Percentiles rank a stretch among this genome's conserved stretches.
Conservation (phyloP, 2,888 invertebrate genomes). For the Drosophila subsilvestris region DNA sequence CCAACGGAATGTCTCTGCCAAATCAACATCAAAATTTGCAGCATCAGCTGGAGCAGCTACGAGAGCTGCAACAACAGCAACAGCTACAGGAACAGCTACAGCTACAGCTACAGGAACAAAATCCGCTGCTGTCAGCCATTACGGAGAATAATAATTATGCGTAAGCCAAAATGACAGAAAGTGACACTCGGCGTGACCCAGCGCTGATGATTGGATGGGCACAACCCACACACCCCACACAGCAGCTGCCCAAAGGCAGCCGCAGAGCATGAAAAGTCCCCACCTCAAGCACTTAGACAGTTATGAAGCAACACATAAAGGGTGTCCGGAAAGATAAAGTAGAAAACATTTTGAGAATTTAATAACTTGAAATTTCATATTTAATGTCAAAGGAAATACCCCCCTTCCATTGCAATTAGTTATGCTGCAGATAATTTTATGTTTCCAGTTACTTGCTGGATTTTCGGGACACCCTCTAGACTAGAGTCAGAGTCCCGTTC, state of each 20-base stretch:
- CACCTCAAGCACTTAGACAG: background rate
- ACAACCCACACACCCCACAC: too few relatives aligned
- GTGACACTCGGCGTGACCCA: background rate
- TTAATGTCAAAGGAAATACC: too few relatives aligned
- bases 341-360: background rate
- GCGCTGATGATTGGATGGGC: background rate
- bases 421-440: too few relatives aligned
- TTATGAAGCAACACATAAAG: background rate
- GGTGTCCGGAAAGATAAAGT: background rate
- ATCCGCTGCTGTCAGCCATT: conserved; percentile 73
- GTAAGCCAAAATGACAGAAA: conserved; percentile 67
- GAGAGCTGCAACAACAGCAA: conserved; percentile 34
- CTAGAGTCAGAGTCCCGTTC: background rate
- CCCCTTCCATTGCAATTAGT: too few relatives aligned
- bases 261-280: background rate
- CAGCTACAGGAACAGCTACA: conserved; percentile 15
- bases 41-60: conserved; percentile 31
- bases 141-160: conserved; percentile 74
- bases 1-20: conserved; percentile 59
- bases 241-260: background rate
- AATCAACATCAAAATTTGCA: conserved; percentile 55
- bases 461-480: too few relatives aligned
- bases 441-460: too few relatives aligned
- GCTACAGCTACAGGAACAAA: conserved; percentile 49
- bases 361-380: background rate